Evolutionary conservation across 2,797 vertebrate species (phyloP).

Genomic region (Catostomus latipinnis): DNA sequence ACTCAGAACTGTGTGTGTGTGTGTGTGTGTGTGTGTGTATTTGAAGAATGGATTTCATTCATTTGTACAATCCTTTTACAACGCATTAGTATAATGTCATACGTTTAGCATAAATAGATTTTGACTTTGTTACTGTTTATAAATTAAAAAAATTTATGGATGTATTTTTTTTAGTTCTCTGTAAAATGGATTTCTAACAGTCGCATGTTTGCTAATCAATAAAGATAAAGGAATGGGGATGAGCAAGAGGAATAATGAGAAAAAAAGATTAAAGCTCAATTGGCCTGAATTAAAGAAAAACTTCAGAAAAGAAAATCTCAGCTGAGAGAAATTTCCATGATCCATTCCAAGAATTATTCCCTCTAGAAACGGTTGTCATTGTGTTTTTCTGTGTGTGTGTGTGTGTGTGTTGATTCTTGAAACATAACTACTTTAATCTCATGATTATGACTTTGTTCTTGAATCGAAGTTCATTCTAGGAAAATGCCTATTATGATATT

Average conservation of each 20-base stretch:
- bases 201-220: constrained; percentile 99
- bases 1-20: neutral
- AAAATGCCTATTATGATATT: too few species aligned
- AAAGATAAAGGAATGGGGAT: constrained; percentile 95
- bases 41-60: constrained; percentile 33
- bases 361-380: constrained; percentile 77
- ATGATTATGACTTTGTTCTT: too few species aligned
- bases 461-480: too few species aligned
- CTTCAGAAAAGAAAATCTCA: constrained; percentile 60
- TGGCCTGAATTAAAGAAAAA: constrained; percentile 47
- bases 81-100: constrained; percentile 85
- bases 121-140: constrained; percentile 99
- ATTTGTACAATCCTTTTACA: constrained; percentile 72
- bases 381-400: constrained; percentile 65
- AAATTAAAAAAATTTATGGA: constrained; percentile 94
- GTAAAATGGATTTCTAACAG: constrained; percentile 95
- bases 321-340: constrained; percentile 68
- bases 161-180: constrained; percentile 98
- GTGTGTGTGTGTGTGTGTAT: constrained; percentile 19
- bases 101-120: constrained; percentile 81
- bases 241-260: constrained; percentile 58
- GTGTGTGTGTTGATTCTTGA: neutral
- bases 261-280: constrained; percentile 66
- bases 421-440: too few species aligned
- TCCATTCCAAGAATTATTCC: constrained; percentile 87